Percentiles rank a stretch among this genome's conserved stretches.
These are phyloP conservation scores for Piscicola geometra DNA, from an alignment of 2,888 invertebrate genomes.

Conservation along the genomic window DNA sequence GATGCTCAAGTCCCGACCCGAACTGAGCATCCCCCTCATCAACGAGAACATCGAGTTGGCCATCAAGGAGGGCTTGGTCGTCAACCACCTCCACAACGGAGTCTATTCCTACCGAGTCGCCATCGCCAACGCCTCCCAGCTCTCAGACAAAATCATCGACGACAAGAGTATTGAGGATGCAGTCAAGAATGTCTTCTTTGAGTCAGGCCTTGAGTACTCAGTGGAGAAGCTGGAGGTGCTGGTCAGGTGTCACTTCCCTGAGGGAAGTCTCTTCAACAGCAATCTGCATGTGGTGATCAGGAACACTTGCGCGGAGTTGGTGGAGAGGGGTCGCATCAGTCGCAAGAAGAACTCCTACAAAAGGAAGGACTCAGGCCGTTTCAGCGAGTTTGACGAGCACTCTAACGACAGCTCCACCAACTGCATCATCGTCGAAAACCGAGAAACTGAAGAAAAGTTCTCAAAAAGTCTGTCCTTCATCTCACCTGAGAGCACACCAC, in stretches of 20 bases:
- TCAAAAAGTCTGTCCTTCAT: background rate
- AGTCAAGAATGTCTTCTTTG: conserved; percentile 20
- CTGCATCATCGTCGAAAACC: background rate
- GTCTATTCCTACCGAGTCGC: conserved; percentile 33
- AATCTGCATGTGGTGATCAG: conserved; percentile 3
- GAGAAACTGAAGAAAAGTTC: background rate
- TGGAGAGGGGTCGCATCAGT: conserved; percentile 9
- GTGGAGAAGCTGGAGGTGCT: conserved; percentile 23
- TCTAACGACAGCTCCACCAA: too few species aligned
- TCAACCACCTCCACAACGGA: conserved; percentile 29
- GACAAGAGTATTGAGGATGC: conserved; percentile 21
- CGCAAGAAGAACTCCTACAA: conserved; percentile 6
- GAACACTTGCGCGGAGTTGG: conserved; percentile 13
- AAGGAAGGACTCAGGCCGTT: background rate
- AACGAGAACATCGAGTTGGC: conserved; percentile 21
- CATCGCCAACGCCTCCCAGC: background rate
- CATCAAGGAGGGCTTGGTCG: conserved; percentile 29
- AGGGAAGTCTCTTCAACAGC: conserved; percentile 22
- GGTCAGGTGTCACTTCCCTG: conserved; percentile 16
- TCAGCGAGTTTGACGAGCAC: too few species aligned
- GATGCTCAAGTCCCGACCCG: conserved; percentile 28
- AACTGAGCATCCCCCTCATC: conserved; percentile 26
- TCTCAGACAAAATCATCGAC: conserved; percentile 3
- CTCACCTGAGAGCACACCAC: background rate
- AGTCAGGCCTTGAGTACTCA: conserved; percentile 10